Evolutionary conservation across 1,140 invertebrate genomes (phyloP).

Genomic region (Diabrotica undecimpunctata): DNA sequence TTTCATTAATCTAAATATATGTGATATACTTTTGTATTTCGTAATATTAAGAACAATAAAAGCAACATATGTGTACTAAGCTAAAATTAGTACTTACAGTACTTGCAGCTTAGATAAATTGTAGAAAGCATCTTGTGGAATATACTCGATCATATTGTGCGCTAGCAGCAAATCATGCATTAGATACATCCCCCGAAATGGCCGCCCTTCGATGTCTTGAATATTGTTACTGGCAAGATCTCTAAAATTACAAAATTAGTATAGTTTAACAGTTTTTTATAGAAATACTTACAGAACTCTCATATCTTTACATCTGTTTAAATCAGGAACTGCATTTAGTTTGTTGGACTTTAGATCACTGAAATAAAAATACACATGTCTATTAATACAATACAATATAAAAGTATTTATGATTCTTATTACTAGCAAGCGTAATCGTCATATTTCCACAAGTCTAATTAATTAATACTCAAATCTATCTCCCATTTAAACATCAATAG

Average conservation of each 20-base stretch:
- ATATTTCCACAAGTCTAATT: too few species aligned
- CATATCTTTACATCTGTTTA: conserved; percentile 71
- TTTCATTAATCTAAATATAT: too few species aligned
- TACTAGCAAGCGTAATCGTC: too few species aligned
- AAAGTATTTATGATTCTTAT: too few species aligned
- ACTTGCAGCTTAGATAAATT: conserved; percentile 78
- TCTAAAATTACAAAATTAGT: conserved; percentile 53
- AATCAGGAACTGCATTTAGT: conserved; percentile 66
- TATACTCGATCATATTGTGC: conserved; percentile 72
- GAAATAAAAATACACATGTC: conserved; percentile 42
- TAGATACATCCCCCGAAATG: conserved; percentile 66
- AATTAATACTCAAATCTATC: too few species aligned
- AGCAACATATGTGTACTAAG: too few species aligned
- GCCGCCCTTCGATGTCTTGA: conserved; percentile 60
- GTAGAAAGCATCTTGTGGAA: conserved; percentile 74
- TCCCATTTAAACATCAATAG: too few species aligned
- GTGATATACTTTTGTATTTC: too few species aligned
- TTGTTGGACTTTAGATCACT: conserved; percentile 83
- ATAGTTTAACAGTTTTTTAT: neutral
- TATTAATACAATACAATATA: neutral
- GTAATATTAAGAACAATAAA: too few species aligned
- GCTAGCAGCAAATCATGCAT: conserved; percentile 83
- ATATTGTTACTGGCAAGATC: conserved; percentile 86
- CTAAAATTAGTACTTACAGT: conserved; percentile 65
- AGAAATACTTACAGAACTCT: conserved; percentile 77